phyloP scores from a whole-genome alignment of 2,113 vertebrate genomes.

The human region GRCh38 chr2:135229001-135229500 shows the following conservation, averaged over 20 bases:
- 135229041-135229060: slow-evolving; percentile 18
- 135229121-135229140: slow-evolving; percentile 37
- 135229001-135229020: slow-evolving; percentile 6
- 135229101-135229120: slow-evolving; percentile 56
- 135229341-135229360: neutral
- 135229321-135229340: neutral
- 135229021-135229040: slow-evolving; percentile 39
- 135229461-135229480: no score
- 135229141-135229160: slow-evolving; percentile 62
- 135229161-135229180: slow-evolving; percentile 64
- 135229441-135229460: no score
- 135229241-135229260: slow-evolving; percentile 50
- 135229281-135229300: neutral
- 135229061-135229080: slow-evolving; percentile 52
- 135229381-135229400: no score
- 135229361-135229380: neutral
- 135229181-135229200: slow-evolving; percentile 66
- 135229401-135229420: no score
- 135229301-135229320: neutral
- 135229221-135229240: slow-evolving; percentile 53
- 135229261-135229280: slow-evolving; percentile 58
- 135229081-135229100: slow-evolving; percentile 54
- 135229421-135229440: no score
- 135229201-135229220: slow-evolving; percentile 64
- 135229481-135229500: no score